phyloP scores from a whole-genome alignment of 2,797 vertebrate genomes.

The Mionectes olivaceus region DNA sequence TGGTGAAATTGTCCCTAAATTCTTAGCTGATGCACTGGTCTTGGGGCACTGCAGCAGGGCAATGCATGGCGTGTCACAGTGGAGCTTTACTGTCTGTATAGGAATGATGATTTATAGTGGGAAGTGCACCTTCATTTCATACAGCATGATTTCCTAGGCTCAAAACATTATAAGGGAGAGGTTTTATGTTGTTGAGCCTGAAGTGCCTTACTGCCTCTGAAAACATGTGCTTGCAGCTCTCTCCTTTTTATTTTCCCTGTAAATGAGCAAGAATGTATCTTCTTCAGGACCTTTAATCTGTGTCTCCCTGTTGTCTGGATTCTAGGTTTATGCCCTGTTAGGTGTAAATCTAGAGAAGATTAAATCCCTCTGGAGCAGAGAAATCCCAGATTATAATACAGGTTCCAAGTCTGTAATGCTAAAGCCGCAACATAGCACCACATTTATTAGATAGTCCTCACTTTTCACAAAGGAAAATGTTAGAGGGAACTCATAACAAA shows the following conservation, averaged over 20 bases:
- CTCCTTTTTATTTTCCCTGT: not conserved
- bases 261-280: not conserved
- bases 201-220: not conserved
- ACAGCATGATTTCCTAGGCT: not conserved
- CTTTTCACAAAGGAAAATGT: slow-evolving; percentile 58
- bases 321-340: not conserved
- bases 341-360: slow-evolving; percentile 14
- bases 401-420: slow-evolving; percentile 46
- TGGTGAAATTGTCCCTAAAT: not conserved
- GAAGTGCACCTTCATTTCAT: not conserved
- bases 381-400: not conserved
- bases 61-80: not conserved
- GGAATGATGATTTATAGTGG: not conserved
- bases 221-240: not conserved
- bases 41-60: not conserved
- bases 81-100: not conserved
- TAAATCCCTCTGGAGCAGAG: slow-evolving; percentile 32
- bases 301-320: not conserved
- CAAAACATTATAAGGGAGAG: not conserved
- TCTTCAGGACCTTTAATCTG: not conserved
- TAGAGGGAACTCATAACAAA: slow-evolving; percentile 52
- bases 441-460: slow-evolving; percentile 62
- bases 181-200: not conserved
- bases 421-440: slow-evolving; percentile 14
- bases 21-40: not conserved